phyloP scores from a whole-genome alignment of 2,888 invertebrate species.

The Pherbina coryleti region DNA sequence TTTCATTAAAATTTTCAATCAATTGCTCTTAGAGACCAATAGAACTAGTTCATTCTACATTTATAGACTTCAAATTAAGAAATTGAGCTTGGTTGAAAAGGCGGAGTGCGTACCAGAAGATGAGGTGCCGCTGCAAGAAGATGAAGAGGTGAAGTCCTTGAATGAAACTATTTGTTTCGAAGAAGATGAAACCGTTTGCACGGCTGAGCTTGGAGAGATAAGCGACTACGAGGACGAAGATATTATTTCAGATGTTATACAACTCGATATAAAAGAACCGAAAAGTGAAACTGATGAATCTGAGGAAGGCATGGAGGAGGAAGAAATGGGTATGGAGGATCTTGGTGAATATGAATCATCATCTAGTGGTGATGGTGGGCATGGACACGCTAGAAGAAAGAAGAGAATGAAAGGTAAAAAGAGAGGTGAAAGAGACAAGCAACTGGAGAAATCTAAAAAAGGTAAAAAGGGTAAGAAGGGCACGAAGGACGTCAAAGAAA shows the following conservation, averaged over 20 bases:
- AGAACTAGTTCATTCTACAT: slow-evolving; percentile 59
- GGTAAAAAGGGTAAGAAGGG: background rate
- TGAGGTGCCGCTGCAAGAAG: slow-evolving; percentile 28
- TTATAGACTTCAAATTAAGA: slow-evolving; percentile 52
- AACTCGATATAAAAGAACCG: slow-evolving; percentile 43
- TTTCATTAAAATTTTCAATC: slow-evolving; percentile 60
- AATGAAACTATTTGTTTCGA: slow-evolving; percentile 62
- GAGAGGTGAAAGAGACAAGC: background rate
- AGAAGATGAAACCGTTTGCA: slow-evolving; percentile 59
- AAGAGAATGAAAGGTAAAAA: background rate
- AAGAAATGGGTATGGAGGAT: slow-evolving; percentile 45
- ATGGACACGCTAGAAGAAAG: slow-evolving; percentile 20
- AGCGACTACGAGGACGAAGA: slow-evolving; percentile 62
- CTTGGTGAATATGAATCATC: slow-evolving; percentile 45
- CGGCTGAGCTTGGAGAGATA: slow-evolving; percentile 54
- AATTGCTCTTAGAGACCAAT: slow-evolving; percentile 62
- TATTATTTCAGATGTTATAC: slow-evolving; percentile 39
- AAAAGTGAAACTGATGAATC: slow-evolving; percentile 45
- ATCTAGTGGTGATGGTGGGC: slow-evolving; percentile 48
- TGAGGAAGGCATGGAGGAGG: slow-evolving; percentile 48
- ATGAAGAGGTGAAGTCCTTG: slow-evolving; percentile 53
- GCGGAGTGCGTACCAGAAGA: slow-evolving; percentile 40
- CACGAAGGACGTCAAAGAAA: background rate
- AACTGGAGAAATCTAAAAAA: background rate
- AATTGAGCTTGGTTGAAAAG: slow-evolving; percentile 37